Conservation (phyloP, 2,797 vertebrate genomes). For the Acanthurus lineatus region DNA sequence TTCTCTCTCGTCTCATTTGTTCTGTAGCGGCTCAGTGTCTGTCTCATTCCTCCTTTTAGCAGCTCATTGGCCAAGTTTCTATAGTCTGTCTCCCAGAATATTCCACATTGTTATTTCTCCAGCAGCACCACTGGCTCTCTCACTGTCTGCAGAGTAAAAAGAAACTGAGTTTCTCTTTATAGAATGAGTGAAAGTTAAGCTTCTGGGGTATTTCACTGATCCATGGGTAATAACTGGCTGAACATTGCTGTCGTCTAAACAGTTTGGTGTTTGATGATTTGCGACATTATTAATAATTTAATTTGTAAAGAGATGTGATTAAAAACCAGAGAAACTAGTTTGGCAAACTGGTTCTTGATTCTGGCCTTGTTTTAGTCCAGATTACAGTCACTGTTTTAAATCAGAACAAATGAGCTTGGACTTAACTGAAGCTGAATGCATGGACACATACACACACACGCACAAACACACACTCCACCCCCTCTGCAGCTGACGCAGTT, state of each 20-base stretch:
- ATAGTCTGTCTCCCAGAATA: constrained; percentile 57
- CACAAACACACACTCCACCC: not conserved
- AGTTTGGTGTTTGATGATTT: constrained; percentile 31
- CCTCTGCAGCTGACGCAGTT: constrained; percentile 31
- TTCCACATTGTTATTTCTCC: constrained; percentile 57
- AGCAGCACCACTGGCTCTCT: constrained; percentile 19
- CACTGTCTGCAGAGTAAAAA: not conserved
- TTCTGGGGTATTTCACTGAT: constrained; percentile 17
- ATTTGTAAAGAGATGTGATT: constrained; percentile 24
- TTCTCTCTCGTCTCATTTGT: constrained; percentile 56
- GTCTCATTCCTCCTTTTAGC: constrained; percentile 53
- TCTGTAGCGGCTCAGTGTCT: constrained; percentile 40
- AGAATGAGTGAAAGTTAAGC: not conserved
- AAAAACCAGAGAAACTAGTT: constrained; percentile 29
- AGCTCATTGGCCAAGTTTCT: constrained; percentile 56
- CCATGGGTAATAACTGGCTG: not conserved
- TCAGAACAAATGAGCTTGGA: constrained; percentile 70
- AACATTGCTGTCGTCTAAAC: constrained; percentile 24
- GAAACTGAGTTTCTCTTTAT: not conserved
- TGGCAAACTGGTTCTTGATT: constrained; percentile 45
- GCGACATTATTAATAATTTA: constrained; percentile 18
- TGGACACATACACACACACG: constrained; percentile 14
- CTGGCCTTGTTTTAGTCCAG: constrained; percentile 18
- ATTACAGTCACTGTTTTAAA: constrained; percentile 57
- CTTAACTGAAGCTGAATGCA: constrained; percentile 42